Conservation (phyloP, 2,113 vertebrate species). For the Platichthys flesus region DNA sequence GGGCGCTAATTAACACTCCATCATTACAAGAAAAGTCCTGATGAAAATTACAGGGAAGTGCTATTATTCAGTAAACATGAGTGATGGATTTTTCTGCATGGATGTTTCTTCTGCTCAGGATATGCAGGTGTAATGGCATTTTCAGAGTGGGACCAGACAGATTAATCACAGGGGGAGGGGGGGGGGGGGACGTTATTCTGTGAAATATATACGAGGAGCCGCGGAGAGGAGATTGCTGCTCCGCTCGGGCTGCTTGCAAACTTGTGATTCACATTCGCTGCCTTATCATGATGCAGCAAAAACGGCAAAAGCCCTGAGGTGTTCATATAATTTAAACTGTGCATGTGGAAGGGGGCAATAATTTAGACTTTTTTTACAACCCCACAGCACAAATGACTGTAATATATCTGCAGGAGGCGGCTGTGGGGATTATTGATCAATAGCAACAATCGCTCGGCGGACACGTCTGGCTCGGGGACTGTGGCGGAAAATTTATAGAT, state of each 20-base stretch:
- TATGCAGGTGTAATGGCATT: conserved; percentile 21
- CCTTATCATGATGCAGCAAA: conserved; percentile 28
- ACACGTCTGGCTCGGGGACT: not conserved
- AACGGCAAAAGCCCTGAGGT: conserved; percentile 29
- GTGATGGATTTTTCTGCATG: conserved; percentile 37
- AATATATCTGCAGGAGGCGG: conserved; percentile 18
- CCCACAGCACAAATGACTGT: conserved; percentile 21
- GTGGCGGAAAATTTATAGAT: not conserved
- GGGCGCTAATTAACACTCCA: conserved; percentile 64
- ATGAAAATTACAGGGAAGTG: conserved; percentile 51
- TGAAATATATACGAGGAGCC: not conserved
- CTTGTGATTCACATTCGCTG: not conserved
- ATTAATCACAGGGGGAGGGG: conserved; percentile 39
- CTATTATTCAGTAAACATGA: conserved; percentile 32
- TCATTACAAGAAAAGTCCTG: conserved; percentile 50
- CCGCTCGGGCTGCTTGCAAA: conserved; percentile 9
- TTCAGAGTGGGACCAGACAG: conserved; percentile 23
- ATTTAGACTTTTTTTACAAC: conserved; percentile 48
- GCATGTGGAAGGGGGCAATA: conserved; percentile 4
- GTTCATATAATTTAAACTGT: conserved; percentile 24
- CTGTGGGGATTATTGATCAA: conserved; percentile 22
- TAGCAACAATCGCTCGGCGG: not conserved
- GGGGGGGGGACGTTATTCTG: conserved; percentile 14
- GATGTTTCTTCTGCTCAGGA: conserved; percentile 8
- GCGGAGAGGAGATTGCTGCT: not conserved